Evolutionary conservation across 2,113 vertebrate species (phyloP).

Genomic region (Jaculus jaculus): DNA sequence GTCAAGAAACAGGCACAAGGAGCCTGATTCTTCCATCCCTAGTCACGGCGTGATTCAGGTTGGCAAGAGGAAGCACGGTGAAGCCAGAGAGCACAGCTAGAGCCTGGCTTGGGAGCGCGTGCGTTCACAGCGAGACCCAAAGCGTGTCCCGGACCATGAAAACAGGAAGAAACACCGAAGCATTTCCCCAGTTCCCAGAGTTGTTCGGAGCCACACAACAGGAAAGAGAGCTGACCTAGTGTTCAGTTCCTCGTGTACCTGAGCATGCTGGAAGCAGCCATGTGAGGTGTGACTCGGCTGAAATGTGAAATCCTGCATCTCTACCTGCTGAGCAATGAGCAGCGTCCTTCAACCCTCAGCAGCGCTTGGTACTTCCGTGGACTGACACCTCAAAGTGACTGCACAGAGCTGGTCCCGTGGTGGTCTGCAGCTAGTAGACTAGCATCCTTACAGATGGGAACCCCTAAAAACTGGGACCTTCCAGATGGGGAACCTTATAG

Average conservation of each 20-base stretch:
- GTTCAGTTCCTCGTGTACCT: neutral
- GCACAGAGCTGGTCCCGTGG: neutral
- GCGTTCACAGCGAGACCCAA: neutral
- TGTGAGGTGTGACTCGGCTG: neutral
- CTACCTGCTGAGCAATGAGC: neutral
- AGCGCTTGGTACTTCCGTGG: accelerated
- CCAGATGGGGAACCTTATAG: neutral
- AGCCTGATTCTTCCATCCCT: neutral
- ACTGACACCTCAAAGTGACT: neutral
- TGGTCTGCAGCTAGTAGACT: neutral
- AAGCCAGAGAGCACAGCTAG: neutral
- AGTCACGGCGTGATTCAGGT: neutral
- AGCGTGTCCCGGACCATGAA: neutral
- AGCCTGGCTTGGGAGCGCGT: accelerated
- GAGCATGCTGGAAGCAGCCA: neutral
- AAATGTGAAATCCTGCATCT: neutral
- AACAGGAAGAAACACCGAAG: neutral
- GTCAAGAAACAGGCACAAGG: neutral
- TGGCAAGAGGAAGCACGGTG: neutral
- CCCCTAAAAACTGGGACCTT: neutral
- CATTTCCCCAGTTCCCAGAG: neutral
- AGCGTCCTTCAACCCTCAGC: neutral
- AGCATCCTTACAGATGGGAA: neutral
- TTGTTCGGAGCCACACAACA: neutral
- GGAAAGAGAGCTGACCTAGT: neutral